phyloP scores from a whole-genome alignment of 2,888 invertebrate genomes.

The Halictus ligatus region DNA sequence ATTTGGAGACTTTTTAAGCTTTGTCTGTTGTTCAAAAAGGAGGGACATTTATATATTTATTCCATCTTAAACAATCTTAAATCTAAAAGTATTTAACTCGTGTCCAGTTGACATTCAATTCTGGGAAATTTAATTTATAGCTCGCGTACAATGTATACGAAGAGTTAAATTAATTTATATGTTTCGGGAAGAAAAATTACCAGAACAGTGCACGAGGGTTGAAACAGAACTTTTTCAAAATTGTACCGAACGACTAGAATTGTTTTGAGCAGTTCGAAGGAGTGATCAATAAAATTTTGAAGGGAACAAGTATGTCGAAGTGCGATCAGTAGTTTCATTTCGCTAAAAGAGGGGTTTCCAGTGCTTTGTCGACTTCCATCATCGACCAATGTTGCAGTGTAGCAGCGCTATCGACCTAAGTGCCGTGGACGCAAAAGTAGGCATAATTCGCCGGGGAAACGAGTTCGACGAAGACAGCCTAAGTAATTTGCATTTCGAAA shows the following conservation, averaged over 20 bases:
- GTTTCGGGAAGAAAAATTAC: too few relatives aligned
- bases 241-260: not conserved
- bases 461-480: conserved; percentile 23
- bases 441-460: conserved; percentile 34
- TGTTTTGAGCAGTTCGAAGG: not conserved
- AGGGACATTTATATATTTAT: too few relatives aligned
- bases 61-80: too few relatives aligned
- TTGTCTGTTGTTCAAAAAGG: too few relatives aligned
- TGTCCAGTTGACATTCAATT: too few relatives aligned
- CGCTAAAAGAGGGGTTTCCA: not conserved
- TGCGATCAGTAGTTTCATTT: conserved; percentile 15
- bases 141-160: too few relatives aligned
- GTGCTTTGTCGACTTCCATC: conserved; percentile 15
- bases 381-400: conserved; percentile 41
- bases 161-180: too few relatives aligned
- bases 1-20: too few relatives aligned
- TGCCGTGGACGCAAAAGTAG: conserved; percentile 35
- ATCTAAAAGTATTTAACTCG: too few relatives aligned
- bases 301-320: not conserved
- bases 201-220: not conserved
- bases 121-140: too few relatives aligned
- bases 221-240: not conserved
- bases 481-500: conserved; percentile 50
- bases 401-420: conserved; percentile 20
- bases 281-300: not conserved